A percentile compares a stretch with the other conserved stretches of the same genome.
Evolutionary conservation across 2,797 vertebrate genomes (phyloP).

Genomic region (Chrysocyon brachyurus): DNA sequence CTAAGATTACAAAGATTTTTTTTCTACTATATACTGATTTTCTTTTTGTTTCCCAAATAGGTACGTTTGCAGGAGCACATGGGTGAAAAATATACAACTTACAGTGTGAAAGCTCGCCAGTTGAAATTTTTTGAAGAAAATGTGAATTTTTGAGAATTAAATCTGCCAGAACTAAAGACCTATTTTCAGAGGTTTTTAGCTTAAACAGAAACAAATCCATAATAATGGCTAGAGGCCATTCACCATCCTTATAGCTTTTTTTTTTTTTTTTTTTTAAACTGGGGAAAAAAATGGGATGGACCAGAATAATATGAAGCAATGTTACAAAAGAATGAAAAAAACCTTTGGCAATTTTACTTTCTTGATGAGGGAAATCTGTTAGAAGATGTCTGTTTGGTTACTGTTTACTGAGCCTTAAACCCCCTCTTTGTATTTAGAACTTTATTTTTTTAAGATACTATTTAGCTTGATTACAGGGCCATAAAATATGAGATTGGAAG

Average conservation of each 20-base stretch:
- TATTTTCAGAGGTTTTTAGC: conserved; percentile 60
- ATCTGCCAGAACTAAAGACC: conserved; percentile 73
- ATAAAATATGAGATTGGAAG: conserved; percentile 41
- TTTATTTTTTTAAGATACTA: conserved; percentile 77
- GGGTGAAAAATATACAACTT: conserved; percentile 94
- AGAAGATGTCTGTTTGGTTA: conserved; percentile 62
- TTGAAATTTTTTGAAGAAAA: conserved; percentile 98
- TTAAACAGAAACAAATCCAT: conserved; percentile 60
- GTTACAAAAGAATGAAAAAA: conserved; percentile 56
- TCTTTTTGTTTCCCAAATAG: conserved; percentile 87
- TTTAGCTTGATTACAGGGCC: conserved; percentile 54
- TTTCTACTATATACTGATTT: conserved; percentile 62
- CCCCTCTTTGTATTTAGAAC: conserved; percentile 67
- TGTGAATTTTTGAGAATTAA: conserved; percentile 87
- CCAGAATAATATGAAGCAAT: conserved; percentile 38
- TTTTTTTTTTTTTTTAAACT: conserved; percentile 31
- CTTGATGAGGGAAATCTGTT: conserved; percentile 63
- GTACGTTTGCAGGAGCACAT: conserved; percentile 92
- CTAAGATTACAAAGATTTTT: conserved; percentile 43
- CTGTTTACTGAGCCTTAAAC: conserved; percentile 74
- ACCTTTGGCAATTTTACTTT: not conserved
- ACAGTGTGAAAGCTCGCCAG: conserved; percentile 95
- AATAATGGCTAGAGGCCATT: not conserved
- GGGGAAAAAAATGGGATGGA: conserved; percentile 56
- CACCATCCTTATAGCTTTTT: not conserved